Evolutionary conservation across 53 echinoderm and acorn worm species (phyloP), one percentile per base, ranked within the genome.

Genomic region (Apostichopus leukothele): DNA sequence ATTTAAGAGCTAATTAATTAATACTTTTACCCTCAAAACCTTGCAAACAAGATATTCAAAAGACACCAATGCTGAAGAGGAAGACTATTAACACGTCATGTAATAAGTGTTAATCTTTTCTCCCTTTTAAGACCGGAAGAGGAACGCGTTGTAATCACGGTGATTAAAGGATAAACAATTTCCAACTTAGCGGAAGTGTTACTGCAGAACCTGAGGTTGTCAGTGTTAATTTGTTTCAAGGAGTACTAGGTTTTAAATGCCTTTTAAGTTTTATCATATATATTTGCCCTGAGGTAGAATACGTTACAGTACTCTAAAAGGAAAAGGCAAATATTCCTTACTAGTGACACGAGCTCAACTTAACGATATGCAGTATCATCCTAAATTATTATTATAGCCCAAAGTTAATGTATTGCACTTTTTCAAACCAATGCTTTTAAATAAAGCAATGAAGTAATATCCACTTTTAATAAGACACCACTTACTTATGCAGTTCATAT

Each of bases 41-140:
- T 10, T 57, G 10, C 10, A 57, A 57, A 9, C 9, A 77, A 76
- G 16, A 77, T 50, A 77, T 16, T 16, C 10, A 14, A 51, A 77
- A 39, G 77, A 51, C 16, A 77, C 12, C 7, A 50, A 77, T 4
- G 77, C 52, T 77, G 18, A 26, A 77, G 39, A 77, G 51, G 16
- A 77, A 27, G 16, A 39, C 25, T 23, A 77, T 26, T 50, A 77
- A 77, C 39, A 50, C 25, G 18, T 52, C 6, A 26, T 6, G 50
- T 22, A 77, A 77, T 52, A 9, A 51, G 77, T 51, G 81, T 21
- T 54, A 54, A 81, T 81, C 18, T 54, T 81, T 59, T 14, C 55
- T 81, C 55, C 81, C 81, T 81, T 54, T 81, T 81, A 81, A 81
- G 81, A 54, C 81, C 81, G 81, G 81, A 81, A 81, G 51, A n/a